Percentiles rank a stretch among this genome's conserved stretches.
Conservation (phyloP, 2,797 vertebrate genomes). For the Eulemur rubriventer region DNA sequence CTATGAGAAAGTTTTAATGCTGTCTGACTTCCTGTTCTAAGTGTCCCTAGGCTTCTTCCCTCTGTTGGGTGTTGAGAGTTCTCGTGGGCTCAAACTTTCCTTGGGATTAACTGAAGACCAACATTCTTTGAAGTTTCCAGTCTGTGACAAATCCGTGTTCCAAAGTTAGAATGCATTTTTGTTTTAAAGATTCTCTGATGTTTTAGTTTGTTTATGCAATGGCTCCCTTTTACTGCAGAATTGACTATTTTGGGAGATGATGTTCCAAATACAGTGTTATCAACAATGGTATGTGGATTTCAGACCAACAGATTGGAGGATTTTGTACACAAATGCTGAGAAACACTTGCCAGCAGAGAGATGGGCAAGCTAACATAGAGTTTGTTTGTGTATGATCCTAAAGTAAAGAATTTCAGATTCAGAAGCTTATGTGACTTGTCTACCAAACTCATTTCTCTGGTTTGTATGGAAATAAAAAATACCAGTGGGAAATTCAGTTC, state of each 20-base stretch:
- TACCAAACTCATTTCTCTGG: not conserved
- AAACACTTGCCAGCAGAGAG: not conserved
- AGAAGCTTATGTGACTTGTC: not conserved
- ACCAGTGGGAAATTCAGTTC: not conserved
- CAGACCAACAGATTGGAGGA: not conserved
- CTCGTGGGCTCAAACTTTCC: not conserved
- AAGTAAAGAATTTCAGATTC: not conserved
- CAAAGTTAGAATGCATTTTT: not conserved
- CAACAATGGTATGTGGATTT: not conserved
- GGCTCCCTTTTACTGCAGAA: not conserved
- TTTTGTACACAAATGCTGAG: not conserved
- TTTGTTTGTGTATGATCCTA: not conserved
- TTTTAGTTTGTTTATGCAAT: not conserved
- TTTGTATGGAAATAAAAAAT: not conserved
- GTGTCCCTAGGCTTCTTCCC: not conserved
- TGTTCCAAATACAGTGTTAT: not conserved
- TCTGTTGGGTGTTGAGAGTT: not conserved
- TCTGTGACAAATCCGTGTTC: not conserved
- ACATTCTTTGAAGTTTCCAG: not conserved
- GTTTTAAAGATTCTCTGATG: not conserved
- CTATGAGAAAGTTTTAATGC: not conserved
- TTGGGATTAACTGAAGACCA: slow-evolving; percentile 11
- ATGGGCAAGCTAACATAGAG: not conserved
- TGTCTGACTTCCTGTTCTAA: not conserved
- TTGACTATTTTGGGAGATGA: not conserved